Conservation (phyloP, 2,888 invertebrate genomes). For the Platerodrilus igneus region DNA sequence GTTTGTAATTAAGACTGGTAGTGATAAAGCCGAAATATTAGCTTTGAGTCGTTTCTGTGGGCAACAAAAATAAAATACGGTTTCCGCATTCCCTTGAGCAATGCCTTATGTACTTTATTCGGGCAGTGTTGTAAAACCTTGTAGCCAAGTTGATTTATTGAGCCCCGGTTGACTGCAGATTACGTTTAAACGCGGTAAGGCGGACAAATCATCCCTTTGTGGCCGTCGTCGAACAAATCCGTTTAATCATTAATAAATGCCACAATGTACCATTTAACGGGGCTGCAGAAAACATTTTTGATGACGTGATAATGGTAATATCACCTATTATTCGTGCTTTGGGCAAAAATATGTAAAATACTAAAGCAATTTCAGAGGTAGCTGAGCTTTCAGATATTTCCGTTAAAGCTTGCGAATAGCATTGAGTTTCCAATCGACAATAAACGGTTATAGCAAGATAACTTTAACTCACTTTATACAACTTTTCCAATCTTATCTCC, state of each 20-base stretch:
- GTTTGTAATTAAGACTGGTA: too few species aligned
- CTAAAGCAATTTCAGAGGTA: too few species aligned
- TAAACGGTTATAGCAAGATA: constrained; percentile 42
- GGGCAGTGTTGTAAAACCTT: constrained; percentile 31
- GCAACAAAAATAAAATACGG: constrained; percentile 34
- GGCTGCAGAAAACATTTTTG: too few species aligned
- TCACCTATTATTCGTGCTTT: too few species aligned
- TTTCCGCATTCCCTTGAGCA: constrained; percentile 37
- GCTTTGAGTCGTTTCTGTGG: constrained; percentile 29
- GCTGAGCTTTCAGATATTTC: too few species aligned
- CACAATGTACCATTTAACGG: too few species aligned
- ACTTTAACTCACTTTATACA: constrained; percentile 46
- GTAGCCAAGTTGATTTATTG: constrained; percentile 37
- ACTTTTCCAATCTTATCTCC: constrained; percentile 55
- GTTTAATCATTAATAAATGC: constrained; percentile 23
- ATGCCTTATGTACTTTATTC: constrained; percentile 38
- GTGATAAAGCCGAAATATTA: too few species aligned
- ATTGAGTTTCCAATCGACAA: constrained; percentile 42
- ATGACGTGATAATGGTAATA: too few species aligned
- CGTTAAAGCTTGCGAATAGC: too few species aligned
- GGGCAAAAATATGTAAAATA: too few species aligned
- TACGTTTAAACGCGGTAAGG: constrained; percentile 36
- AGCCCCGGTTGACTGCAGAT: constrained; percentile 38
- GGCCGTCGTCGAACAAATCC: constrained; percentile 21
- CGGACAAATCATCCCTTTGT: constrained; percentile 34